Percentiles rank a stretch among this genome's conserved stretches.
phyloP scores from a whole-genome alignment of 2,888 invertebrate species.

The Archips crataeganus region DNA sequence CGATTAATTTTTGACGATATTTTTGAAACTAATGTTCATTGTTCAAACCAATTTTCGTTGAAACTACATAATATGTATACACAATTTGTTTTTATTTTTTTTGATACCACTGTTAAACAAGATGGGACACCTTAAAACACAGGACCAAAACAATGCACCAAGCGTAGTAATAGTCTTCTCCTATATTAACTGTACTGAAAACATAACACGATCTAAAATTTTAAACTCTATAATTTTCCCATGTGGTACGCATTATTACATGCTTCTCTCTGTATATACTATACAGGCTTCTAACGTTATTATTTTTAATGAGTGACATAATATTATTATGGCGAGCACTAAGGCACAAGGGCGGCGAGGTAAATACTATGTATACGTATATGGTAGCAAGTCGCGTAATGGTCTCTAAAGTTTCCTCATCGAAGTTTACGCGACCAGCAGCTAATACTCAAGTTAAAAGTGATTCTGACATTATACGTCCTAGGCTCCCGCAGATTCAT shows the following conservation, averaged over 20 bases:
- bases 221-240: not conserved
- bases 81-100: too few relatives aligned
- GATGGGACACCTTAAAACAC: too few relatives aligned
- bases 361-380: constrained; percentile 29
- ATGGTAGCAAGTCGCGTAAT: constrained; percentile 54
- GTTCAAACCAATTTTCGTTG: too few relatives aligned
- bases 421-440: constrained; percentile 68
- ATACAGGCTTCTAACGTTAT: constrained; percentile 21
- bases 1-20: too few relatives aligned
- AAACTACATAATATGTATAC: too few relatives aligned
- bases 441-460: constrained; percentile 64
- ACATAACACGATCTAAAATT: not conserved
- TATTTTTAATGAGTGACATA: constrained; percentile 37
- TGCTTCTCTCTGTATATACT: not conserved
- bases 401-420: constrained; percentile 77
- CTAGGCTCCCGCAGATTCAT: constrained; percentile 39
- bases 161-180: too few relatives aligned
- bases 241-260: not conserved
- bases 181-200: too few relatives aligned
- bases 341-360: constrained; percentile 21
- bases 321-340: constrained; percentile 33
- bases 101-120: too few relatives aligned
- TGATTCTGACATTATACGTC: constrained; percentile 54
- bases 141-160: too few relatives aligned
- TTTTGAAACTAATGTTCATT: too few relatives aligned